Evolutionary conservation across 2,888 invertebrate species (phyloP).

Genomic region (Brachylomia viminalis): DNA sequence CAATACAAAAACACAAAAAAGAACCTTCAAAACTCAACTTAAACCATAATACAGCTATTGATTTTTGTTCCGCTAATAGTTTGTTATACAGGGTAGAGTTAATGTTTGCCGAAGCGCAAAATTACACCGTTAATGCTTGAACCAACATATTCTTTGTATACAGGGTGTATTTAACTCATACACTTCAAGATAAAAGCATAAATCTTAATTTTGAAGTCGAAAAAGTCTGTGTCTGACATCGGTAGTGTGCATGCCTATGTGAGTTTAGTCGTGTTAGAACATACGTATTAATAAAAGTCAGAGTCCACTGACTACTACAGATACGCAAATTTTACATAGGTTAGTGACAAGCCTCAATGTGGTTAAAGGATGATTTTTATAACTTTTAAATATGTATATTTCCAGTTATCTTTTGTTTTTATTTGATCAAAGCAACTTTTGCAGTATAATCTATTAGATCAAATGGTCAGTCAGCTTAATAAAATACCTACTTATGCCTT

Average conservation of each 20-base stretch:
- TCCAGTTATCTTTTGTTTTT: no score
- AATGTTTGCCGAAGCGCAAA: constrained; percentile 46
- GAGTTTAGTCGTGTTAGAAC: neutral
- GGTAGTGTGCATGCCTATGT: constrained; percentile 7
- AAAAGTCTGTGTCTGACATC: constrained; percentile 1
- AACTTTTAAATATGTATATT: neutral
- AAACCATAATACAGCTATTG: constrained; percentile 23
- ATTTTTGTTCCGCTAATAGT: constrained; percentile 30
- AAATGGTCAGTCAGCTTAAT: neutral
- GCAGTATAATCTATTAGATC: neutral
- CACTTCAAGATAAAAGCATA: constrained; percentile 16
- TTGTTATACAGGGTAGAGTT: constrained; percentile 38
- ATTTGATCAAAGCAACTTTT: no score
- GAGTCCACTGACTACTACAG: neutral
- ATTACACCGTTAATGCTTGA: constrained; percentile 55
- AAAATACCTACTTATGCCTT: no score
- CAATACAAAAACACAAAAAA: neutral
- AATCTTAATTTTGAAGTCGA: neutral
- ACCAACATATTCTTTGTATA: constrained; percentile 46
- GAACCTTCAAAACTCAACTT: neutral
- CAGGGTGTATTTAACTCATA: constrained; percentile 29
- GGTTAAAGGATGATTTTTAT: neutral
- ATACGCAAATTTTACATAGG: neutral
- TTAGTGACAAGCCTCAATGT: neutral
- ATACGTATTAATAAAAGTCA: no score